phyloP scores from a whole-genome alignment of 2,113 vertebrate species.

The Cromileptes altivelis region DNA sequence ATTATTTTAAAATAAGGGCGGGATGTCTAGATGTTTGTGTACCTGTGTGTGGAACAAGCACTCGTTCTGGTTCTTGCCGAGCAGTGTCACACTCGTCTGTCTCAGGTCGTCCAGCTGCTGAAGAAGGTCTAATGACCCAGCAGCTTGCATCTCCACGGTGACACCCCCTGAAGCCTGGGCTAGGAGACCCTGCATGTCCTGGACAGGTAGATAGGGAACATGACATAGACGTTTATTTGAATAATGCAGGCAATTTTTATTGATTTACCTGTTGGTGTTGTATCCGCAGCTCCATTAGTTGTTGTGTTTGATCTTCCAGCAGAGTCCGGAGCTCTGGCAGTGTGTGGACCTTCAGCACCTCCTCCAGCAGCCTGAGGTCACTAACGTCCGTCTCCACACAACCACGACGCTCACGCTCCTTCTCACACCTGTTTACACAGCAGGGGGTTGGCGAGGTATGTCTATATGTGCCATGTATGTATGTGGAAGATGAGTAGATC shows the following conservation, averaged over 20 bases:
- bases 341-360: constrained; percentile 20
- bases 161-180: constrained; percentile 2
- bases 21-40: not conserved
- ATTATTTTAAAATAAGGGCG: constrained; percentile 5
- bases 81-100: not conserved
- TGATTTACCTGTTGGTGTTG: constrained; percentile 45
- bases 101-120: constrained; percentile 44
- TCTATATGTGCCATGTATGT: not conserved
- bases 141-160: not conserved
- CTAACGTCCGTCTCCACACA: constrained; percentile 37
- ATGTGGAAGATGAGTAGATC: no score
- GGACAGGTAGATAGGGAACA: not conserved
- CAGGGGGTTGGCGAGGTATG: constrained; percentile 15
- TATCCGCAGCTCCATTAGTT: constrained; percentile 8
- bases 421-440: constrained; percentile 45
- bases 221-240: not conserved
- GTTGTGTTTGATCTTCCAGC: not conserved
- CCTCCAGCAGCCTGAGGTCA: constrained; percentile 7
- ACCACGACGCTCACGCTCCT: not conserved
- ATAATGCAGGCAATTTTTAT: not conserved
- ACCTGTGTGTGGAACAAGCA: constrained; percentile 34
- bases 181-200: constrained; percentile 44
- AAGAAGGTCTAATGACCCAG: constrained; percentile 20
- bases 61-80: not conserved
- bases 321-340: constrained; percentile 35